Evolutionary conservation across 1,140 invertebrate species (phyloP).

Genomic region (Pseudoatta argentina): DNA sequence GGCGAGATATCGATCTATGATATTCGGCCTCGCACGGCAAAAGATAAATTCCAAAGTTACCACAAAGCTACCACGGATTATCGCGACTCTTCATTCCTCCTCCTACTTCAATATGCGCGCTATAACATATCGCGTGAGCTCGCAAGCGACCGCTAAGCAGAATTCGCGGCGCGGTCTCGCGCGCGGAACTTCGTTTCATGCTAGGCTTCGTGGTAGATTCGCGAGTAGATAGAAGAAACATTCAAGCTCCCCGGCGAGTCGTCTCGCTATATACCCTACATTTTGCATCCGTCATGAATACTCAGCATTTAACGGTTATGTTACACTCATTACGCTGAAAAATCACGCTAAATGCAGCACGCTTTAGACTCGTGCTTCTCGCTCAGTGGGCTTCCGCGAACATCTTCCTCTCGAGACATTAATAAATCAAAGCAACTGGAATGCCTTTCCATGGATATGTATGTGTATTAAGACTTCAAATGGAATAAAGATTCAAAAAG

Average conservation of each 20-base stretch:
- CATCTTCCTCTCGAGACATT: slow-evolving; percentile 6
- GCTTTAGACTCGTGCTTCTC: slow-evolving; percentile 22
- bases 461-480: background rate
- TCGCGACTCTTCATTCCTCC: slow-evolving; percentile 32
- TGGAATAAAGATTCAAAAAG: background rate
- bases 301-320: slow-evolving; percentile 47
- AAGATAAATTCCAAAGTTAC: slow-evolving; percentile 48
- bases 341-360: slow-evolving; percentile 50
- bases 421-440: background rate
- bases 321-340: slow-evolving; percentile 41
- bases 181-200: slow-evolving; percentile 46
- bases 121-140: slow-evolving; percentile 42
- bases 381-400: background rate
- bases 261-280: slow-evolving; percentile 52
- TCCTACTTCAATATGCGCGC: slow-evolving; percentile 12
- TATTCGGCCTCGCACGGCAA: slow-evolving; percentile 22
- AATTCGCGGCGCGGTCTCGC: slow-evolving; percentile 28
- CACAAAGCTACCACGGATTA: slow-evolving; percentile 46
- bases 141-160: slow-evolving; percentile 15
- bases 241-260: slow-evolving; percentile 26
- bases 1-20: slow-evolving; percentile 56
- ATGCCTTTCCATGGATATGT: background rate
- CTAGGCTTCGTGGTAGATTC: slow-evolving; percentile 44
- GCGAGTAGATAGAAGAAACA: slow-evolving; percentile 9
- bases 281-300: slow-evolving; percentile 58